Conservation (phyloP, 2,797 vertebrate species). For the Paramormyrops hopkinsi region DNA sequence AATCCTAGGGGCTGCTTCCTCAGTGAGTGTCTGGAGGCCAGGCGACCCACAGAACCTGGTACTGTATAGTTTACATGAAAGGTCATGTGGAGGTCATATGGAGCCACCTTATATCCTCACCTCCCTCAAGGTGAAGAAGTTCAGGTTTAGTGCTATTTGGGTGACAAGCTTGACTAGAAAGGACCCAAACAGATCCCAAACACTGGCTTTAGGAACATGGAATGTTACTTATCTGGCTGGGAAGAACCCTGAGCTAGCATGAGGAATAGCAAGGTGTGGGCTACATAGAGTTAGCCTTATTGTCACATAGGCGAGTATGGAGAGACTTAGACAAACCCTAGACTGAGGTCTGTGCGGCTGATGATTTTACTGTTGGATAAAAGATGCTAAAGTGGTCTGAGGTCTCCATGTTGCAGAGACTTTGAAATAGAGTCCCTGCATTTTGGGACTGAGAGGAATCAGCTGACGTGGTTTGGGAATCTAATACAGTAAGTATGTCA, state of each 20-base stretch:
- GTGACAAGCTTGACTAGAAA: not conserved
- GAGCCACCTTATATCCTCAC: not conserved
- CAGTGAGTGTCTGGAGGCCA: not conserved
- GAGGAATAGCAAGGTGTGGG: not conserved
- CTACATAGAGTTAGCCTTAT: not conserved
- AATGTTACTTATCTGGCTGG: not conserved
- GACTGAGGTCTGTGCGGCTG: not conserved
- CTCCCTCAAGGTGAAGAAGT: not conserved
- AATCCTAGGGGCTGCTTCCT: not conserved
- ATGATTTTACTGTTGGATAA: not conserved
- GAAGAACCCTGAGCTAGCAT: not conserved
- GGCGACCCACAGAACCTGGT: not conserved
- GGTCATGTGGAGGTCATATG: not conserved
- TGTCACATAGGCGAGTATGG: not conserved
- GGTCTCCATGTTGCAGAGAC: not conserved
- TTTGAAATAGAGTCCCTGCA: not conserved
- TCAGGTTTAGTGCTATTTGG: not conserved
- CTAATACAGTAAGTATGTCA: not conserved
- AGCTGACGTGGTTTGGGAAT: not conserved
- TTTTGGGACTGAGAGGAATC: not conserved
- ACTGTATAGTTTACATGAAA: not conserved
- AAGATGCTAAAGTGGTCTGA: not conserved
- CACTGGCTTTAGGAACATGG: not conserved
- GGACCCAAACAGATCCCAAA: not conserved
- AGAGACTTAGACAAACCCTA: not conserved